A percentile compares a stretch with the other conserved stretches of the same genome.
Evolutionary conservation across 2,113 vertebrate species (phyloP).

Genomic region (Eptesicus fuscus): DNA sequence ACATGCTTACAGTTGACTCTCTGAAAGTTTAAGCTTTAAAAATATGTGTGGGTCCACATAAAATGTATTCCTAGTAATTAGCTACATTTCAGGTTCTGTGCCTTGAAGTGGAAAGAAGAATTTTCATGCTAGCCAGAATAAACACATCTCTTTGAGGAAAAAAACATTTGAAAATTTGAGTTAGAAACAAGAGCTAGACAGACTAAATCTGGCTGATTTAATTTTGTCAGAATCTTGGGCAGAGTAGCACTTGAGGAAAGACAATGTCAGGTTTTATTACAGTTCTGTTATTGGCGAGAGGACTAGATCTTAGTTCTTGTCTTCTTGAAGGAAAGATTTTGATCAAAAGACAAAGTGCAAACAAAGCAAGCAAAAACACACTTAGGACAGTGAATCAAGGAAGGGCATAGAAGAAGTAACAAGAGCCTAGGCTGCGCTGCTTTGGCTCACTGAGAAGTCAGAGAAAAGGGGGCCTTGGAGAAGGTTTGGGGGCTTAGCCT

Average conservation of each 20-base stretch:
- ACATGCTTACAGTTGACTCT: neutral
- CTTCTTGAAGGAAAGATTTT: too few relatives aligned
- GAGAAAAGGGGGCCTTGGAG: too few relatives aligned
- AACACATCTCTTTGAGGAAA: neutral
- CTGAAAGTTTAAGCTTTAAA: neutral
- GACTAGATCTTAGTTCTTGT: too few relatives aligned
- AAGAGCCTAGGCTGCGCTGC: too few relatives aligned
- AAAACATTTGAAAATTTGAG: neutral
- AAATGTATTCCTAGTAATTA: neutral
- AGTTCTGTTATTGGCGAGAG: neutral
- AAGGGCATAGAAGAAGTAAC: too few relatives aligned
- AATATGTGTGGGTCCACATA: neutral
- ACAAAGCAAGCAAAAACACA: too few relatives aligned
- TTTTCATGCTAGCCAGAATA: constrained; percentile 7
- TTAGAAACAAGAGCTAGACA: neutral
- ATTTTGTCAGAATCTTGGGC: constrained; percentile 9
- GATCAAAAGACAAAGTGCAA: too few relatives aligned
- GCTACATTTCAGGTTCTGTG: neutral
- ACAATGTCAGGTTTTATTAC: neutral
- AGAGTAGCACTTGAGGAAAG: neutral
- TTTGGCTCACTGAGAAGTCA: too few relatives aligned
- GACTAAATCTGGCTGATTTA: neutral
- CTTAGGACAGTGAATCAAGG: too few relatives aligned
- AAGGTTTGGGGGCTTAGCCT: too few relatives aligned
- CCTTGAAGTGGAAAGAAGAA: neutral